Percentiles rank a stretch among this genome's conserved stretches.
Conservation (phyloP, 2,797 vertebrate species). For the Limnodromus scolopaceus region DNA sequence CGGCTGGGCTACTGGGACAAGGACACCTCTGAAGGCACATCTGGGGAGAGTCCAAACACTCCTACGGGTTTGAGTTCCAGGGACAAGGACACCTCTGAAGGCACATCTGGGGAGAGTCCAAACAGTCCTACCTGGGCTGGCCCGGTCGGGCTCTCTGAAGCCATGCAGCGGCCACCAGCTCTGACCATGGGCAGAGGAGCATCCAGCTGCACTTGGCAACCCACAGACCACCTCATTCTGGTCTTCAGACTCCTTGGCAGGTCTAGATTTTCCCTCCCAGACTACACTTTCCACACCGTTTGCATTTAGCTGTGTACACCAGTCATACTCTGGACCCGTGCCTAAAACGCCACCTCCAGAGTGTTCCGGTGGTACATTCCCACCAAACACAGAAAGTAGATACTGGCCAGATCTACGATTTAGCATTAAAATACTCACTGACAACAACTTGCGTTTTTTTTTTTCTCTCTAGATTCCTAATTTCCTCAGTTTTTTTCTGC, state of each 20-base stretch:
- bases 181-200: background rate
- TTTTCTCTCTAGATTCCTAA: background rate
- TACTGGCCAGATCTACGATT: background rate
- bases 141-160: fast-evolving
- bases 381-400: background rate
- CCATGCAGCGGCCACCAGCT: fast-evolving
- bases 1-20: background rate
- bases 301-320: background rate
- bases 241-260: background rate
- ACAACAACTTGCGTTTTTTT: background rate
- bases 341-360: background rate
- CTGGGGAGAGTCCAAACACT: fast-evolving
- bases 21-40: background rate
- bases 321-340: background rate
- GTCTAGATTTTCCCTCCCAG: background rate
- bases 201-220: background rate
- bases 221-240: background rate
- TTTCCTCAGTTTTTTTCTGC: background rate
- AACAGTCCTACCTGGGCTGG: background rate
- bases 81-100: background rate
- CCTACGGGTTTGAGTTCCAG: background rate
- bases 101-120: background rate
- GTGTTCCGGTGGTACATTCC: background rate
- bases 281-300: background rate
- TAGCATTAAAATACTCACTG: background rate